A percentile compares a stretch with the other conserved stretches of the same genome.
phyloP scores from a whole-genome alignment of 2,113 vertebrate species.

The Nycticryphes semicollaris region DNA sequence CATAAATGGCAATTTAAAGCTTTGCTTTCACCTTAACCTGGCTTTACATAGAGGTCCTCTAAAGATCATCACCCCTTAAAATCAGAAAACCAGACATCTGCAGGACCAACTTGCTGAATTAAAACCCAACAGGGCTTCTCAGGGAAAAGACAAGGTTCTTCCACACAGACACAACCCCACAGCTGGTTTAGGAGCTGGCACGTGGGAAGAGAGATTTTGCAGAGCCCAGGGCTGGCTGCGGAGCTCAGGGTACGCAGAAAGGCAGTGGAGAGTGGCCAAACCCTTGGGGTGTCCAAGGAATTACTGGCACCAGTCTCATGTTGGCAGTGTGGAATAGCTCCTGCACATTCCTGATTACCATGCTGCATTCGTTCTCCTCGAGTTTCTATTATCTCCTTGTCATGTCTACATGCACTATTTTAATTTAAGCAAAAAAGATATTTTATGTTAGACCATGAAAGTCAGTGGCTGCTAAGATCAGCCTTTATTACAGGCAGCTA shows the following conservation, averaged over 20 bases:
- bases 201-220: not conserved
- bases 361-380: not conserved
- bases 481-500: not conserved
- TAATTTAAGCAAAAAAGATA: constrained; percentile 47
- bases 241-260: not conserved
- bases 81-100: not conserved
- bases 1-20: not conserved
- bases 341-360: not conserved
- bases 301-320: not conserved
- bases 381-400: constrained; percentile 18
- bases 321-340: not conserved
- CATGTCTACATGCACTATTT: not conserved
- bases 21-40: not conserved
- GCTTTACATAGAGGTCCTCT: not conserved
- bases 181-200: not conserved
- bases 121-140: not conserved
- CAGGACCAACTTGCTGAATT: not conserved
- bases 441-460: constrained; percentile 20
- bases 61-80: not conserved
- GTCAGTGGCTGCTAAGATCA: constrained; percentile 4
- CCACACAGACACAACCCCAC: not conserved
- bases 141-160: not conserved
- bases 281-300: not conserved
- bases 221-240: not conserved
- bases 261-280: not conserved